phyloP scores from a whole-genome alignment of 2,113 vertebrate genomes.

The Epinephelus fuscoguttatus region DNA sequence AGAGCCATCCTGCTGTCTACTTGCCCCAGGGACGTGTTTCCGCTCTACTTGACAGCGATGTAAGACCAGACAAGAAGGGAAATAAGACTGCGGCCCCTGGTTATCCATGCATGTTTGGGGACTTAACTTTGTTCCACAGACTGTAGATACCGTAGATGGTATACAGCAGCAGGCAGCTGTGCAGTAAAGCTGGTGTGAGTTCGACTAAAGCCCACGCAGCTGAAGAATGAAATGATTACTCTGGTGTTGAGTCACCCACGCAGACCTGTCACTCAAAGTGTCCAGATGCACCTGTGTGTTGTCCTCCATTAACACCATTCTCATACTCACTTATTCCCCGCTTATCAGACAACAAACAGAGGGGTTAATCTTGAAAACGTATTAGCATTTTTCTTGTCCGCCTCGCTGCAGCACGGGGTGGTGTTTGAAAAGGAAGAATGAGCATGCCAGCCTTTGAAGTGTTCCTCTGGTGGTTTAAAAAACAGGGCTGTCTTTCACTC shows the following conservation, averaged over 20 bases:
- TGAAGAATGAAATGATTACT: constrained; percentile 50
- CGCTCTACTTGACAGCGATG: constrained; percentile 57
- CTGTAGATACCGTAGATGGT: constrained; percentile 21
- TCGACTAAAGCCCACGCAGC: constrained; percentile 37
- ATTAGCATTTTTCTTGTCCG: constrained; percentile 36
- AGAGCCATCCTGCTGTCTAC: constrained; percentile 48
- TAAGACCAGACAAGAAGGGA: constrained; percentile 44
- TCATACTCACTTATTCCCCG: constrained; percentile 1
- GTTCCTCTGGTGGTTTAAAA: constrained; percentile 59
- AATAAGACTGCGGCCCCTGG: constrained; percentile 37
- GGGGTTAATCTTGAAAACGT: constrained; percentile 30
- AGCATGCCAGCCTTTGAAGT: constrained; percentile 53
- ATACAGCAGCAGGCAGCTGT: constrained; percentile 32
- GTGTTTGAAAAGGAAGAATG: constrained; percentile 41
- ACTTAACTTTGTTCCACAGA: constrained; percentile 46
- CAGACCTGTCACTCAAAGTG: constrained; percentile 53
- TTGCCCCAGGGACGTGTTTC: constrained; percentile 52
- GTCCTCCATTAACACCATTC: constrained; percentile 4
- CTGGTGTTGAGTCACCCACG: constrained; percentile 42
- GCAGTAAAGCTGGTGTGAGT: constrained; percentile 28
- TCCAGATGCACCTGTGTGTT: constrained; percentile 38
- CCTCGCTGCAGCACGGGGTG: constrained; percentile 7
- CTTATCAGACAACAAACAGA: constrained; percentile 13
- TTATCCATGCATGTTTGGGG: constrained; percentile 49
- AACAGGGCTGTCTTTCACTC: constrained; percentile 64